Conservation (phyloP, 2,797 vertebrate species). For the Myotis vivesi region DNA sequence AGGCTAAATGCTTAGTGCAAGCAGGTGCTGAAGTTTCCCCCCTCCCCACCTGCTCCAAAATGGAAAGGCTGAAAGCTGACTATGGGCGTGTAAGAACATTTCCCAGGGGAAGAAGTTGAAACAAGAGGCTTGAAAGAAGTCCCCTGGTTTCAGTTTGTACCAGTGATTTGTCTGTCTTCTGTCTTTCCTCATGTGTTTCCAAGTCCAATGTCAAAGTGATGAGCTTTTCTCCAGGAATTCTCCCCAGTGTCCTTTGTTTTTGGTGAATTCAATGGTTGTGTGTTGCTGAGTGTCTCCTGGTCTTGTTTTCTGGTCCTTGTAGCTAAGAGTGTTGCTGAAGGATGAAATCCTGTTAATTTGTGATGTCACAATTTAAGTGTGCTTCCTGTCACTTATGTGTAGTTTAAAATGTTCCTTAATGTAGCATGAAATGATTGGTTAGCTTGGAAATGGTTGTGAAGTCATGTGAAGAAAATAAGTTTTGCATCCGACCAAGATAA, state of each 20-base stretch:
- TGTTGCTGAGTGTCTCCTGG: conserved; percentile 80
- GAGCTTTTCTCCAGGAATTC: conserved; percentile 77
- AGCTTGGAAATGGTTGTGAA: conserved; percentile 89
- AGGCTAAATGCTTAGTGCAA: conserved; percentile 57
- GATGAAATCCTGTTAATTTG: conserved; percentile 84
- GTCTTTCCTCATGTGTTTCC: conserved; percentile 84
- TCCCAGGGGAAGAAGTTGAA: conserved; percentile 49
- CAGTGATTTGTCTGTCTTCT: conserved; percentile 83
- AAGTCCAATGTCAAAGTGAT: conserved; percentile 85
- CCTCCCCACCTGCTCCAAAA: background rate
- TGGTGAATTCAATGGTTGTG: conserved; percentile 83
- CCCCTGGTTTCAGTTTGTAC: conserved; percentile 73
- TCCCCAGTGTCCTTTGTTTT: conserved; percentile 86
- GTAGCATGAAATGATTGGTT: conserved; percentile 88
- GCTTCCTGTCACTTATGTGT: conserved; percentile 85
- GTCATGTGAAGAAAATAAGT: conserved; percentile 90
- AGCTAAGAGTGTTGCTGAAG: conserved; percentile 83
- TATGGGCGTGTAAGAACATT: conserved; percentile 60
- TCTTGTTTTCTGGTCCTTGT: conserved; percentile 83
- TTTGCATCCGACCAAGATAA: conserved; percentile 90
- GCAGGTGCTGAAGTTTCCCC: conserved; percentile 14
- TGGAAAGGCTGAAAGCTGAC: conserved; percentile 35
- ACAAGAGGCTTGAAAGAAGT: conserved; percentile 73
- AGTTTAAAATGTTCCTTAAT: conserved; percentile 86
- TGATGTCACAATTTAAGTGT: conserved; percentile 86